These are phyloP conservation scores for Rhegmatorhina hoffmannsi DNA, from an alignment of 2,113 vertebrate species.

Conservation along the genomic window DNA sequence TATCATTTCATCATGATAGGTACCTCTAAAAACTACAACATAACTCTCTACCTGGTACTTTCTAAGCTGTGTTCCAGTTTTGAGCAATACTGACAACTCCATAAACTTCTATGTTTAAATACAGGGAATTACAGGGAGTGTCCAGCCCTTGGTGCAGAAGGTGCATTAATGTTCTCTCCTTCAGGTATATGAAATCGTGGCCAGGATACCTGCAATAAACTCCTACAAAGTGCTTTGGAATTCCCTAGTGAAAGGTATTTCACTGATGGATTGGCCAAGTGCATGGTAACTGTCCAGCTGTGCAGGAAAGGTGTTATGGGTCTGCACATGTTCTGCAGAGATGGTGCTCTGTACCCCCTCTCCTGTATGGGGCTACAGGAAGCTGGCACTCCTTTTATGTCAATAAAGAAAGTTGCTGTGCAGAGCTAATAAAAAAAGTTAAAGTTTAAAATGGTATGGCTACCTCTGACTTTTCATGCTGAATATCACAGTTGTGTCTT, in stretches of 20 bases:
- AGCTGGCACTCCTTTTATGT: neutral
- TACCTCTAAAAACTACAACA: neutral
- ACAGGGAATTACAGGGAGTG: neutral
- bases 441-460: neutral
- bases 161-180: neutral
- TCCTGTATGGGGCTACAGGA: neutral
- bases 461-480: neutral
- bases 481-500: neutral
- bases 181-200: neutral
- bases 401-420: neutral
- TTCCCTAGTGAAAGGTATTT: neutral
- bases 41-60: neutral
- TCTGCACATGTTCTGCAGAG: no score
- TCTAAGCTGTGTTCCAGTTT: neutral
- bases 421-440: neutral
- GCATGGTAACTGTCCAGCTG: neutral
- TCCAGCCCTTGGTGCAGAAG: neutral
- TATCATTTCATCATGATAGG: neutral
- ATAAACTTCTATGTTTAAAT: neutral
- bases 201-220: neutral
- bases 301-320: neutral
- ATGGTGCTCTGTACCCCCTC: neutral
- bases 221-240: neutral
- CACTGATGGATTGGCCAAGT: neutral
- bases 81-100: neutral